Percentiles rank a stretch among this genome's conserved stretches.
Evolutionary conservation across 2,113 vertebrate species (phyloP).

Genomic region (Macrotis lagotis): DNA sequence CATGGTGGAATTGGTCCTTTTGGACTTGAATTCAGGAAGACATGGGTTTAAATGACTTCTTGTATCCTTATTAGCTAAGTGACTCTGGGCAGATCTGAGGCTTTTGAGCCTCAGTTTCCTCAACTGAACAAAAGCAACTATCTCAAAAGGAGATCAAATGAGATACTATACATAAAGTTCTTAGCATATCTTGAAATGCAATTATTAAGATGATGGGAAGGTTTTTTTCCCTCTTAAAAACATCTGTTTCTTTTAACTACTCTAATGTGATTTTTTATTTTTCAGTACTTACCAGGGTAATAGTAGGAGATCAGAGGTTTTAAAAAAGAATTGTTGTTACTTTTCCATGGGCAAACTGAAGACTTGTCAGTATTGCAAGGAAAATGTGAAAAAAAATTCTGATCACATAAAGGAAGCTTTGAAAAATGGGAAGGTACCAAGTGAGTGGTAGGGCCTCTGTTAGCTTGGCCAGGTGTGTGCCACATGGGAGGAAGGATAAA

Average conservation of each 20-base stretch:
- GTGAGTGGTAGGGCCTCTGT: conserved; percentile 31
- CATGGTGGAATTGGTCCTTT: neutral
- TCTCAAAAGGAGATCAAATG: neutral
- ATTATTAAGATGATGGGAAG: neutral
- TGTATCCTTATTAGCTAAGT: neutral
- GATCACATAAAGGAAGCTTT: conserved; percentile 23
- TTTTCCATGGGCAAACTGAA: neutral
- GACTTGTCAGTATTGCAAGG: neutral
- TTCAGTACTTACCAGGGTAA: neutral
- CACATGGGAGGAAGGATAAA: conserved; percentile 57
- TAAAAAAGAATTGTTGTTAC: conserved; percentile 11
- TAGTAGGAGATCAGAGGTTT: neutral
- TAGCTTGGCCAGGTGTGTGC: conserved; percentile 30
- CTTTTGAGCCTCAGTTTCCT: neutral
- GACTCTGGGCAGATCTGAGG: neutral
- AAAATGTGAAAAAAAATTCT: conserved; percentile 23
- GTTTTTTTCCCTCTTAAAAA: conserved; percentile 27
- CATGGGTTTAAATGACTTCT: neutral
- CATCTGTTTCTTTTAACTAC: neutral
- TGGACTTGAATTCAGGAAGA: neutral
- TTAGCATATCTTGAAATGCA: neutral
- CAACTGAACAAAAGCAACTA: neutral
- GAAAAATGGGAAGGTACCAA: conserved; percentile 17
- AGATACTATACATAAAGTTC: neutral
- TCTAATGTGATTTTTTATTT: conserved; percentile 24